Evolutionary conservation across 2,888 invertebrate genomes (phyloP), one percentile per base, ranked within the genome.

Genomic region (Notodonta ziczac): DNA sequence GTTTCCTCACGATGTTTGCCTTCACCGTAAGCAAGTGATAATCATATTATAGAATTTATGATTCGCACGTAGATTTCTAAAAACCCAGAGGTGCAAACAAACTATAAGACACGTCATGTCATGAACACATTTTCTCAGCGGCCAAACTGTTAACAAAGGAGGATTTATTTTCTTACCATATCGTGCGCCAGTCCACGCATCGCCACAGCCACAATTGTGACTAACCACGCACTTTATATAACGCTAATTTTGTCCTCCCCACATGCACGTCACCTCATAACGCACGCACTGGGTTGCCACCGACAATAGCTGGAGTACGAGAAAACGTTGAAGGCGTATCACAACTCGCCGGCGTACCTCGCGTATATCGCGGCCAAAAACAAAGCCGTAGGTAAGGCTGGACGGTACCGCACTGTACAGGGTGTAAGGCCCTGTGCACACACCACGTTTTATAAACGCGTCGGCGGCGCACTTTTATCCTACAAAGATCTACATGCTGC

Each of bases 311-410:
- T 96, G 82, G 98, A 98, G 88, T 99, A 99, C 89, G 98, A 98
- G 86, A 99, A 99, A 86, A 96, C 96, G 68, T 92, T 99, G 89
- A 99, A 99, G 94, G 95, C 96, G 35, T 99, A 99, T 90, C 98
- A 99, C 93, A 98, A 97, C 91, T 99, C 99, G 48, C 98, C 98
- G 58, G 98, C 98, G 40, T 98, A 98, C 90, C 95, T 98, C 83
- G 97, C 98, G 46, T 99, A 97, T 91, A 95, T 99, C 72, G 97
- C 98, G 65, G 98, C 98, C 69, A 99, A 99, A 94, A 98, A 97
- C 89, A 96, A 97, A 89, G 97, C 97, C 72, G 97, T 96, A 82
- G 96, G 96, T 96, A 95, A 93, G 93, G 82, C 74, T 73, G 66
- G 57, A 32, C 24, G 61, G 67, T 64, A 85, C 24, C 24, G 82